Base-by-base conservation (phyloP, 2,888 invertebrate species). In the Mimachlamys varia region DNA sequence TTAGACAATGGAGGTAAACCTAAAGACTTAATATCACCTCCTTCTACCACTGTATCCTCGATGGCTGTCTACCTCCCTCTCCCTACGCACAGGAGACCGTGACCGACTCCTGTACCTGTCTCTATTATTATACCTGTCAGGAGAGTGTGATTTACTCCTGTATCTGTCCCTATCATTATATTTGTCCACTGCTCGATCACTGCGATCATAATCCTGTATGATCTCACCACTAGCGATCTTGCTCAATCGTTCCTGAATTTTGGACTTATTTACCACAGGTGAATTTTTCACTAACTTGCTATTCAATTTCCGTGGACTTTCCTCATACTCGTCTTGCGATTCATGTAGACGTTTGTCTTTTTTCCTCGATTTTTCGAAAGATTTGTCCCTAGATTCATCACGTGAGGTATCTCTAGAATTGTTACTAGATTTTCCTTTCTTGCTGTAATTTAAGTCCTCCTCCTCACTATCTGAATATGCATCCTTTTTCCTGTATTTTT, bases 401-500 rank as follows among this genome's bases (percentile, higher is more conserved):
- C 76, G 27, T 13, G 76, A 76, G 33, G 33, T 76, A 76, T 76
- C 76, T 7, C 76, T 27, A 27, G 76, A 76, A 13, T 76, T 76
- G 33, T 3, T 76, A 27, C 19, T 10, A 22, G 76, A 76, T 76
- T 33, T 27, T 3, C 62, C 10, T 62, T 62, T 62, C 7, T 33
- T 76, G 76, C 76, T 12, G 17, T 10, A 27, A 27, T 33, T 33
- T 4, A 27, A 27, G 33, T 76, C 76, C 33, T 76, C 76, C 33
- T 76, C 76, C 33, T 76, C 76, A 76, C 76, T 76, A 76, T 76
- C 76, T 33, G 76, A 76, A 76, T 76, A 76, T 76, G 27, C 10
- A 0, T 27, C 76, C 7, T 76, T 76, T 76, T 76, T 76, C 76
- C 76, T 76, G 22, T 33, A 33, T 33, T 76, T 76, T 76, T 76